A percentile compares a stretch with the other conserved stretches of the same genome.
phyloP scores from a whole-genome alignment of 2,113 vertebrate species.

The Laticauda colubrina region DNA sequence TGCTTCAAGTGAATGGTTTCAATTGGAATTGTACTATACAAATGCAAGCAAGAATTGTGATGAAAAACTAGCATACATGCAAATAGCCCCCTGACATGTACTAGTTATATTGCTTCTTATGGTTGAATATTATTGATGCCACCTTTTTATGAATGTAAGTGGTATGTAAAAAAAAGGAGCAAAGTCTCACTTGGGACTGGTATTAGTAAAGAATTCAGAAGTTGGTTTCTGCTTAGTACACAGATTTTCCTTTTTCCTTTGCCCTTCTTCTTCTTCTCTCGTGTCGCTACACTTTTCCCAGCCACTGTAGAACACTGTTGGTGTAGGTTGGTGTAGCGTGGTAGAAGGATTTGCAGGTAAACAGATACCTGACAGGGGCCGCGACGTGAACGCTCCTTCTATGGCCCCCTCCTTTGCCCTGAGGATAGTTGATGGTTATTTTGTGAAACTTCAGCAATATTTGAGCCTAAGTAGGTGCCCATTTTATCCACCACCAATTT shows the following conservation, averaged over 20 bases:
- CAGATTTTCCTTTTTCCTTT: constrained; percentile 31
- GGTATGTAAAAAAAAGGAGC: constrained; percentile 28
- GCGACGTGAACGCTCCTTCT: too few species aligned
- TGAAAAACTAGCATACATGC: background rate
- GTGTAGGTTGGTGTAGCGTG: too few species aligned
- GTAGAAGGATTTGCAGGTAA: too few species aligned
- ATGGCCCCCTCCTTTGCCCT: constrained; percentile 38
- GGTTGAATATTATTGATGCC: background rate
- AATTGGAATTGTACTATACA: background rate
- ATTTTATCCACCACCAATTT: constrained; percentile 49
- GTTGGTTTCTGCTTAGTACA: constrained; percentile 30
- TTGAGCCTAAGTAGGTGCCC: constrained; percentile 22
- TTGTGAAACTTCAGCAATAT: constrained; percentile 42
- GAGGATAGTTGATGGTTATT: constrained; percentile 47
- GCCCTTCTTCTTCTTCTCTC: too few species aligned
- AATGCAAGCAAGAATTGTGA: background rate
- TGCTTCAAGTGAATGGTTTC: background rate
- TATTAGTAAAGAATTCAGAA: constrained; percentile 39
- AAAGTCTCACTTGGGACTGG: constrained; percentile 29
- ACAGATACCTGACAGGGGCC: too few species aligned
- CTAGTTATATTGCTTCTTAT: background rate
- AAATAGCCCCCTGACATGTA: background rate
- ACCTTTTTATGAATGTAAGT: background rate
- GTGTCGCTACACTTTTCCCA: too few species aligned
- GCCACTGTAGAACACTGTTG: too few species aligned